A percentile compares a stretch with the other conserved stretches of the same genome.
Evolutionary conservation across 2,888 invertebrate genomes (phyloP).

Genomic region (Agriopis aurantiaria): DNA sequence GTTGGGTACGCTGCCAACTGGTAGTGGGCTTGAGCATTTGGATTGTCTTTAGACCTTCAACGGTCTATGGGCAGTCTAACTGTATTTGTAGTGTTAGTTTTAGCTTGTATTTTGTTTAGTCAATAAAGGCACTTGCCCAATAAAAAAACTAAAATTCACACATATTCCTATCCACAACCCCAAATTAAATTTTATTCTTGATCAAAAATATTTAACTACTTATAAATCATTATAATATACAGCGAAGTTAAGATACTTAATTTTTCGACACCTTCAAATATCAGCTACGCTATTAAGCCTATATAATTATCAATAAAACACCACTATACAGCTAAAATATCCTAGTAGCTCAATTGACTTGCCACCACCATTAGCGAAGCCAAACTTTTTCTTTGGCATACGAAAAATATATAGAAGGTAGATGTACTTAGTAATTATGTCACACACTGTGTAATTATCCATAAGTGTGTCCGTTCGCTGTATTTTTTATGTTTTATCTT

Average conservation of each 20-base stretch:
- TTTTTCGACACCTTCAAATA: not conserved
- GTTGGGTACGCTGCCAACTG: no score
- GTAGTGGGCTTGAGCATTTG: no score
- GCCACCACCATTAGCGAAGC: slow-evolving; percentile 4
- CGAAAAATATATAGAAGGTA: slow-evolving; percentile 52
- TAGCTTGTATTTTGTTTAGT: no score
- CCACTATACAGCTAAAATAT: slow-evolving; percentile 2
- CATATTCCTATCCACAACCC: no score
- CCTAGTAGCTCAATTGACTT: slow-evolving; percentile 18
- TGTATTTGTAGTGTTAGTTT: no score
- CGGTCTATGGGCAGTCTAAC: no score
- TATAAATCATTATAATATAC: not conserved
- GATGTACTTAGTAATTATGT: slow-evolving; percentile 67
- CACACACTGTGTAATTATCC: slow-evolving; percentile 69
- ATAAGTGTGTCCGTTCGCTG: slow-evolving; percentile 55
- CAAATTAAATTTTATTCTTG: no score
- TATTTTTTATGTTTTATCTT: slow-evolving; percentile 58
- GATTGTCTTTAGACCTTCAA: no score
- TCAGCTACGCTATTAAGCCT: not conserved
- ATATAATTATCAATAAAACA: not conserved
- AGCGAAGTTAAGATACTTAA: no score
- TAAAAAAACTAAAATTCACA: no score
- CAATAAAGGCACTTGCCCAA: no score
- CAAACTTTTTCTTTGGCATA: slow-evolving; percentile 43
- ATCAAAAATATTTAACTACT: not conserved